phyloP scores from a whole-genome alignment of 2,797 vertebrate genomes.

The Phyllotis vaccarum region DNA sequence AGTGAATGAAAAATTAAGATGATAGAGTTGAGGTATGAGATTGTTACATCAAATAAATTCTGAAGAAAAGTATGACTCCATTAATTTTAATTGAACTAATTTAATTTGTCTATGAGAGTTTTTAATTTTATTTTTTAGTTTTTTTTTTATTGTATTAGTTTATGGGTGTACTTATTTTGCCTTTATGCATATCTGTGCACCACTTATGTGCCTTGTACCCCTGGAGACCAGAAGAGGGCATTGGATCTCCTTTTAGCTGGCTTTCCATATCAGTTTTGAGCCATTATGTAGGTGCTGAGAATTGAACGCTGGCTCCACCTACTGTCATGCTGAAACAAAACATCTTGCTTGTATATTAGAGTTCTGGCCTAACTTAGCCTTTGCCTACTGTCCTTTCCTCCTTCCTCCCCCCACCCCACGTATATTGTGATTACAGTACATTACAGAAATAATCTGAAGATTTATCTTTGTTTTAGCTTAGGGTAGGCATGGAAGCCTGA shows the following conservation, averaged over 20 bases:
- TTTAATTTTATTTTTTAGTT: background rate
- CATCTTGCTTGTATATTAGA: background rate
- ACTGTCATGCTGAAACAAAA: background rate
- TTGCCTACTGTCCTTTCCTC: background rate
- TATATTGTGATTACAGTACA: background rate
- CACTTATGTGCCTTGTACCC: background rate
- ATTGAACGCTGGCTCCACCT: conserved; percentile 44
- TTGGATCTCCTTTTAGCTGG: background rate
- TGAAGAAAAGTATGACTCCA: background rate
- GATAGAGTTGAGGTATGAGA: background rate
- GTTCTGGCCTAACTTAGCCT: background rate
- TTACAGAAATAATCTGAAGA: background rate
- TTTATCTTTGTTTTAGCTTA: background rate
- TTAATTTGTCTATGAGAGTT: background rate
- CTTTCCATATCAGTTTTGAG: background rate
- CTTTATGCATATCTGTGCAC: background rate
- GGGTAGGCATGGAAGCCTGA: background rate
- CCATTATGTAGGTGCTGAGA: background rate
- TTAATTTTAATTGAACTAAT: background rate
- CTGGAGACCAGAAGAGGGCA: background rate
- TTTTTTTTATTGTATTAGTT: background rate
- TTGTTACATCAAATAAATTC: background rate
- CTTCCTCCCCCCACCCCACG: no score
- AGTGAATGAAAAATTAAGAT: background rate
- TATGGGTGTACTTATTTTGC: background rate